Evolutionary conservation across 2,113 vertebrate species (phyloP), one percentile per base, ranked within the genome.

Genomic region (Amphilophus citrinellus): DNA sequence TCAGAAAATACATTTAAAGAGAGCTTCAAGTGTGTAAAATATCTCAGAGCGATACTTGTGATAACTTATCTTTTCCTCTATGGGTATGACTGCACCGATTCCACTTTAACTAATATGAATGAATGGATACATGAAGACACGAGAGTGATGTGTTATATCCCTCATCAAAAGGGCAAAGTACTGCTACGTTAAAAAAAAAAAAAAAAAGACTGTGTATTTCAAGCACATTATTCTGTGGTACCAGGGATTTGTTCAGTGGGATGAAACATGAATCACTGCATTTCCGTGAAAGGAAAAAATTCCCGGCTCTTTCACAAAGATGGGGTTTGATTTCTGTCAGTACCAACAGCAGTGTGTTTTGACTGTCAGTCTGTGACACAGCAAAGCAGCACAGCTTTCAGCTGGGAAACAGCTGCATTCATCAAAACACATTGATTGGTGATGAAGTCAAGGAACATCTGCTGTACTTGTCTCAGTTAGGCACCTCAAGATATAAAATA

Each of bases 21-120:
- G 63, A 85, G 89, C 62, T 90, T 88, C 84, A 80, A 63, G 85
- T 84, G 80, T 78, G 83, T 50, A 81, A 90, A 92, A 86, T 84
- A 88, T 88, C 86, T 90, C 85, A 50, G 81, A 89, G 90, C 86
- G 84, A 91, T 91, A 61, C 83, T 61, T 85, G 84, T 87, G 92
- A 92, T 93, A 94, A 90, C 85, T 85, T 92, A 91, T 94, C 86
- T 92, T 80, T 86, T 77, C 76, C 81, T 92, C 86, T 75, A 75
- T 78, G 83, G 68, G 85, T 91, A 65, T 83, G 85, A 89, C 88
- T 88, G 86, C 88, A 84, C 44, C 47, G 50, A 89, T 88, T 92
- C 88, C 81, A 84, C 91, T 92, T 89, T 86, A 87, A 86, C 90
- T 90, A 91, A 92, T 90, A 81, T 89, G 83, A 92, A 92, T 89